Evolutionary conservation across 2,888 invertebrate species (phyloP).

Genomic region (Sycophila texana): DNA sequence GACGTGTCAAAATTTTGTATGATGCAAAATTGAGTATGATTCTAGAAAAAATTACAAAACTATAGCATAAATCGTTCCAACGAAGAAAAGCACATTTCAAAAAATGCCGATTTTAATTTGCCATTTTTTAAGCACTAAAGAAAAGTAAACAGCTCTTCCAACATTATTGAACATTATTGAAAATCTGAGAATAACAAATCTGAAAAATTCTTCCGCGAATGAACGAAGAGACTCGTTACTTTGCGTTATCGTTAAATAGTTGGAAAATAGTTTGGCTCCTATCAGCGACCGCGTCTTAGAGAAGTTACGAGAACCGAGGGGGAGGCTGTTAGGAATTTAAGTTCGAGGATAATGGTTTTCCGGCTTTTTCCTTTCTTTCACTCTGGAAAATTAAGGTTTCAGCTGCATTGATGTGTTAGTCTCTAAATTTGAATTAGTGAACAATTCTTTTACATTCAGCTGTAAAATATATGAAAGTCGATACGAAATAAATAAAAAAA

Average conservation of each 20-base stretch:
- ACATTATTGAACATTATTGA: background rate
- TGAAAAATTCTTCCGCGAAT: background rate
- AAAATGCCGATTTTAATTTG: too few relatives aligned
- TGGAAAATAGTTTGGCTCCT: conserved; percentile 39
- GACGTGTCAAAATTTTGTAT: too few relatives aligned
- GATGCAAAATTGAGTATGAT: too few relatives aligned
- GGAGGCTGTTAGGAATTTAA: conserved; percentile 52
- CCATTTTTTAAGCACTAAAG: too few relatives aligned
- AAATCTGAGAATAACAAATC: background rate
- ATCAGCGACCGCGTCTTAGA: conserved; percentile 40
- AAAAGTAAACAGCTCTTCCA: too few relatives aligned
- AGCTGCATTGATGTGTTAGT: too few relatives aligned
- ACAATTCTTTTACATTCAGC: conserved; percentile 4
- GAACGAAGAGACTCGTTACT: conserved; percentile 12
- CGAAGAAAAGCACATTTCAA: too few relatives aligned
- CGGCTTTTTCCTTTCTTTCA: background rate
- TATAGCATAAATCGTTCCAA: too few relatives aligned
- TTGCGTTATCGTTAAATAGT: conserved; percentile 43
- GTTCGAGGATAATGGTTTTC: conserved; percentile 45
- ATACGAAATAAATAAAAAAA: background rate
- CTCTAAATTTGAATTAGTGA: too few relatives aligned
- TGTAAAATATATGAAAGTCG: background rate
- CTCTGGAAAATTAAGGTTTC: conserved; percentile 45
- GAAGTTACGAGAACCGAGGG: conserved; percentile 46
- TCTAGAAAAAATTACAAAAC: too few relatives aligned